Percentiles rank a stretch among this genome's conserved stretches.
Evolutionary conservation across 92 coral and sea anemone species (phyloP).

Genomic region (Actinostola sp.): DNA sequence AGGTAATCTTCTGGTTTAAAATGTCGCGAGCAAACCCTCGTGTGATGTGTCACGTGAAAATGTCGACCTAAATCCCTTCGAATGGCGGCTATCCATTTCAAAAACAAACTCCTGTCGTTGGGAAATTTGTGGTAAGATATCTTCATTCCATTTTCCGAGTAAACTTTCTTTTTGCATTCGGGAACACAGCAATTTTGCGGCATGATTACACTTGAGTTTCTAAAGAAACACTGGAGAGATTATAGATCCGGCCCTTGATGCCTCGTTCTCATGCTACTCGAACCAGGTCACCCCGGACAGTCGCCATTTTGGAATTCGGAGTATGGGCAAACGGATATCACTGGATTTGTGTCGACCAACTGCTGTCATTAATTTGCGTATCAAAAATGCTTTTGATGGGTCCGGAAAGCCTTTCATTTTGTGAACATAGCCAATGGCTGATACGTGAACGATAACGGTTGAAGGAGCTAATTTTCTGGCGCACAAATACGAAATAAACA

Average conservation of each 20-base stretch:
- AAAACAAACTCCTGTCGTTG: conserved; percentile 29
- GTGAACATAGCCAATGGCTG: too few relatives aligned
- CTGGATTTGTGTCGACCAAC: too few relatives aligned
- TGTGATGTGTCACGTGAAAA: conserved; percentile 50
- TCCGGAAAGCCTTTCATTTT: too few relatives aligned
- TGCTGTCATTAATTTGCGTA: too few relatives aligned
- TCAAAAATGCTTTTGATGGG: too few relatives aligned
- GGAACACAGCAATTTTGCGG: conserved; percentile 77
- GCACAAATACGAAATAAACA: too few relatives aligned
- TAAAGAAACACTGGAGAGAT: neutral
- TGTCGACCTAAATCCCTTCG: conserved; percentile 66
- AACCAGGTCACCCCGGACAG: conserved; percentile 1
- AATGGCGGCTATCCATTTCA: conserved; percentile 67
- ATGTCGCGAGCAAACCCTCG: conserved; percentile 69
- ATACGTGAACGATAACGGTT: too few relatives aligned
- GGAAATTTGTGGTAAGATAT: conserved; percentile 66
- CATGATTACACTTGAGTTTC: conserved; percentile 30
- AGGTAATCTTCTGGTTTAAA: conserved; percentile 52
- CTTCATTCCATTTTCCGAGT: conserved; percentile 50
- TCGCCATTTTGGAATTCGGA: conserved; percentile 1
- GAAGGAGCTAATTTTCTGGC: too few relatives aligned
- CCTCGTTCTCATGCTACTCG: conserved; percentile 2
- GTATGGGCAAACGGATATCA: too few relatives aligned
- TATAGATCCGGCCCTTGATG: conserved; percentile 7
- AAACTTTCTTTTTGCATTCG: conserved; percentile 55